Evolutionary conservation across 2,888 invertebrate species (phyloP).

Genomic region (Selenia dentaria): DNA sequence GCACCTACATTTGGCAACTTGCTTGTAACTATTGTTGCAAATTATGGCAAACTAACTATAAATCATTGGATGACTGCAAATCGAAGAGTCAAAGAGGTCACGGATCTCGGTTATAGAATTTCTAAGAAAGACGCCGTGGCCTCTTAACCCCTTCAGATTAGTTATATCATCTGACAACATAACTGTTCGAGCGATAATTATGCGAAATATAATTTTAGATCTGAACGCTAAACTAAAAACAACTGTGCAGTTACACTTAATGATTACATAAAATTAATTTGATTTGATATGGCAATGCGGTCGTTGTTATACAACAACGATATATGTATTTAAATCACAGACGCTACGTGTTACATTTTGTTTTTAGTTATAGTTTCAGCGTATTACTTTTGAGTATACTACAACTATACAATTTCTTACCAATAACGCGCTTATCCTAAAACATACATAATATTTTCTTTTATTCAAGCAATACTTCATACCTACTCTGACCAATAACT

Average conservation of each 20-base stretch:
- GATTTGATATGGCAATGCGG: constrained; percentile 81
- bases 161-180: constrained; percentile 45
- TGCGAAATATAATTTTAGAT: constrained; percentile 56
- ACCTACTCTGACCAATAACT: constrained; percentile 81
- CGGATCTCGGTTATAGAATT: constrained; percentile 1
- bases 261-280: constrained; percentile 70
- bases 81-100: constrained; percentile 1
- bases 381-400: constrained; percentile 68
- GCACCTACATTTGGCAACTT: constrained; percentile 27
- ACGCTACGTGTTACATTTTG: constrained; percentile 65
- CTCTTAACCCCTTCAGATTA: constrained; percentile 17
- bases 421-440: constrained; percentile 78
- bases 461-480: constrained; percentile 82
- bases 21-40: constrained; percentile 25
- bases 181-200: constrained; percentile 42
- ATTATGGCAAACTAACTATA: constrained; percentile 34
- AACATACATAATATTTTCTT: constrained; percentile 70
- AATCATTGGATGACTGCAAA: constrained; percentile 14
- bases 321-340: constrained; percentile 82
- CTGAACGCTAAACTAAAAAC: constrained; percentile 50
- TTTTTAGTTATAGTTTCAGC: constrained; percentile 61
- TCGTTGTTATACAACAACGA: constrained; percentile 68
- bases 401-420: constrained; percentile 76
- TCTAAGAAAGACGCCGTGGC: constrained; percentile 33
- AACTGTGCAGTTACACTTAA: constrained; percentile 54